These are phyloP conservation scores for Gasterosteus nipponicus DNA, from an alignment of 2,113 vertebrate species.

Conservation along the genomic window DNA sequence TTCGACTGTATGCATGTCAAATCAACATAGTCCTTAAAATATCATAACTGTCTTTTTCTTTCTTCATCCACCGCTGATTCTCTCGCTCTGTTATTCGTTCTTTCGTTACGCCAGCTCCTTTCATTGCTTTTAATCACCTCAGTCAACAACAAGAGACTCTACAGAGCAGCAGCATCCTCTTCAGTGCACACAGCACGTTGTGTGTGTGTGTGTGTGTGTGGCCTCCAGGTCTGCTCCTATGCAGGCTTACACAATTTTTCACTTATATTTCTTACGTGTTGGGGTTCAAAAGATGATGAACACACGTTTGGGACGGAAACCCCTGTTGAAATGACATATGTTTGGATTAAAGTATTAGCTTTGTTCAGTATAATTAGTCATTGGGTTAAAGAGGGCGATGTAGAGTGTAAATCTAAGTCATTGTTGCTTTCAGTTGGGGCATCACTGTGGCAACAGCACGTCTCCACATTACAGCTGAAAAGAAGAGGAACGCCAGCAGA, in stretches of 20 bases:
- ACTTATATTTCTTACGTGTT: conserved; percentile 26
- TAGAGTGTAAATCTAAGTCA: background rate
- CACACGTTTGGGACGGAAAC: background rate
- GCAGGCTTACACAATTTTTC: conserved; percentile 35
- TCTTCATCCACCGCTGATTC: background rate
- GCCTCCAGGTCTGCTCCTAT: conserved; percentile 38
- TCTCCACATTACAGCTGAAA: background rate
- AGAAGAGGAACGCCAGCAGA: background rate
- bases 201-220: background rate
- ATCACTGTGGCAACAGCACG: background rate
- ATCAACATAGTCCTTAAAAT: background rate
- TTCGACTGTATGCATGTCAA: background rate
- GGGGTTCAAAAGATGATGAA: conserved; percentile 6
- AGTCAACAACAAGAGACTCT: conserved; percentile 17
- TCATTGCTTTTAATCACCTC: background rate
- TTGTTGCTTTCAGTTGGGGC: background rate
- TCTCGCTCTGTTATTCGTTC: background rate
- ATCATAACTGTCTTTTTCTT: background rate
- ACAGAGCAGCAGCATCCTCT: conserved; percentile 13
- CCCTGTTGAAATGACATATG: background rate
- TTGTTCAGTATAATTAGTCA: background rate
- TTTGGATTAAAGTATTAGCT: background rate
- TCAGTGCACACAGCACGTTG: background rate
- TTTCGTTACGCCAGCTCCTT: background rate
- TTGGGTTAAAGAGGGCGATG: background rate